phyloP scores from a whole-genome alignment of 2,888 invertebrate species.

The Drosophila maculinotata region DNA sequence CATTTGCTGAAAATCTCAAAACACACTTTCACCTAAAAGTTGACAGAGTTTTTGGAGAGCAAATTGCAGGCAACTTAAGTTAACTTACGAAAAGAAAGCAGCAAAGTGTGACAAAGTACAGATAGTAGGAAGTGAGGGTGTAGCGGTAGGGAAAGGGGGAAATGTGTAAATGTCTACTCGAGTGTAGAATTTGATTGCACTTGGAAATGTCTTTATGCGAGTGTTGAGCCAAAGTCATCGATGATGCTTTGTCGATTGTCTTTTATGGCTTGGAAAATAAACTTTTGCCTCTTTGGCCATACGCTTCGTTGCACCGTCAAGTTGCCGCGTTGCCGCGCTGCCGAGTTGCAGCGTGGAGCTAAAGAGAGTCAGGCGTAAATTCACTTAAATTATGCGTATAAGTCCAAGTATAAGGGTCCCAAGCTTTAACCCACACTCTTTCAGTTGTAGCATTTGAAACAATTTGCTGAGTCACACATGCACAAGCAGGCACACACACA shows the following conservation, averaged over 20 bases:
- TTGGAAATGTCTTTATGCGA: conserved; percentile 79
- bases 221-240: conserved; percentile 66
- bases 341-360: conserved; percentile 45
- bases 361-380: conserved; percentile 72
- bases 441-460: conserved; percentile 41
- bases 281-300: conserved; percentile 64
- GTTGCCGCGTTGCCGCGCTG: conserved; percentile 17
- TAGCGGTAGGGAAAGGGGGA: neutral
- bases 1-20: conserved; percentile 54
- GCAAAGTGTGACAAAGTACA: conserved; percentile 74
- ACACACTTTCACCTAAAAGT: conserved; percentile 73
- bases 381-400: conserved; percentile 75
- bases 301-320: conserved; percentile 64
- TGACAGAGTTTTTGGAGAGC: conserved; percentile 47
- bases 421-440: conserved; percentile 23
- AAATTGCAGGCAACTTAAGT: conserved; percentile 46
- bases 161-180: conserved; percentile 73
- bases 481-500: neutral
- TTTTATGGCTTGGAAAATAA: conserved; percentile 82
- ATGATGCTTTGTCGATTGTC: conserved; percentile 72
- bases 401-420: conserved; percentile 32
- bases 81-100: conserved; percentile 41
- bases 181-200: conserved; percentile 83
- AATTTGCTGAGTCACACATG: conserved; percentile 70
- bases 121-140: too few relatives aligned